These are phyloP conservation scores for Leptatherina wallacei DNA, from an alignment of 2,797 vertebrate species.

Conservation along the genomic window DNA sequence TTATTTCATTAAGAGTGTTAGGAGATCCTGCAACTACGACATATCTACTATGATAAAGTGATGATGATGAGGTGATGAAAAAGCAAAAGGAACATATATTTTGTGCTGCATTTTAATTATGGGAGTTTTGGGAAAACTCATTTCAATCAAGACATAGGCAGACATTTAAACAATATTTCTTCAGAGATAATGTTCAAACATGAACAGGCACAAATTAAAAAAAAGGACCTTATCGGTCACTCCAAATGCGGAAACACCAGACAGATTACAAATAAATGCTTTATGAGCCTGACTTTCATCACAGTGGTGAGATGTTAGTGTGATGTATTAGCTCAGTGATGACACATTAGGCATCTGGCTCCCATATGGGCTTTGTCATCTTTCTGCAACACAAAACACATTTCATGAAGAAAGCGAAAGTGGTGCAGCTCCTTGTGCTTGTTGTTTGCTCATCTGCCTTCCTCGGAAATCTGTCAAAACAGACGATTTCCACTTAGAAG, in stretches of 20 bases:
- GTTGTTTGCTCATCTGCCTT: constrained; percentile 42
- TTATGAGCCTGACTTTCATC: constrained; percentile 52
- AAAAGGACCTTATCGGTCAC: constrained; percentile 46
- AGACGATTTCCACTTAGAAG: background rate
- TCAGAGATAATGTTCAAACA: constrained; percentile 44
- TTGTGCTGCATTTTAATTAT: constrained; percentile 13
- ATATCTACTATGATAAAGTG: background rate
- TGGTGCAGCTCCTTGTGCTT: constrained; percentile 23
- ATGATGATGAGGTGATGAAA: background rate
- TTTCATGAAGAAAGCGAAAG: constrained; percentile 40
- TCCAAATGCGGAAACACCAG: constrained; percentile 53
- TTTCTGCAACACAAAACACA: constrained; percentile 63
- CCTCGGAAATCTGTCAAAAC: constrained; percentile 23
- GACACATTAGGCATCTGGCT: constrained; percentile 55
- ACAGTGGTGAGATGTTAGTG: constrained; percentile 22
- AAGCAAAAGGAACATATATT: background rate
- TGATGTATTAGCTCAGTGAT: constrained; percentile 39
- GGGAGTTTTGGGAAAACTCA: constrained; percentile 12
- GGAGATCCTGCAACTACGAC: background rate
- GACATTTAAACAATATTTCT: constrained; percentile 21
- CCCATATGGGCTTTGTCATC: constrained; percentile 60
- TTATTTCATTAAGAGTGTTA: background rate
- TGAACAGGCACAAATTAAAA: constrained; percentile 49
- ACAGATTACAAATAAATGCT: constrained; percentile 52
- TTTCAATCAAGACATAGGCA: constrained; percentile 5